Evolutionary conservation across 64 coral and sea anemone genomes (phyloP).

Genomic region (Montipora capricornis): DNA sequence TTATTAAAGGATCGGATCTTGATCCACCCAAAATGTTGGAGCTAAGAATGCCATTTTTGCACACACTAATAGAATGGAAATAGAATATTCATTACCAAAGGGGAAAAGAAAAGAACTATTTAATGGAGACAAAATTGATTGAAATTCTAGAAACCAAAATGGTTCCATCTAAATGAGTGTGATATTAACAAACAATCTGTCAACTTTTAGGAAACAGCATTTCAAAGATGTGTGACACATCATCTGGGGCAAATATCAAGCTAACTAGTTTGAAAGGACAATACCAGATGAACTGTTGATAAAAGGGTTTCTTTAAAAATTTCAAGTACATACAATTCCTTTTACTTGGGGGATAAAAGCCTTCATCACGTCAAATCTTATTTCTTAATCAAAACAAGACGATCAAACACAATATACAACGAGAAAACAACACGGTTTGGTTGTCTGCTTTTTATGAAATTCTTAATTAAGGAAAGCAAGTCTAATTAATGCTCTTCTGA

Average conservation of each 20-base stretch:
- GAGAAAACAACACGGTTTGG: background rate
- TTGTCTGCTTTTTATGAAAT: background rate
- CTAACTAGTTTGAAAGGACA: background rate
- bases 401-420: background rate
- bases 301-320: background rate
- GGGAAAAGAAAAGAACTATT: background rate
- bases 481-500: background rate
- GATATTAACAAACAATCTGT: background rate
- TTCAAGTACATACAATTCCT: background rate
- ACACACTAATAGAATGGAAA: background rate
- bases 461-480: background rate
- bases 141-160: background rate
- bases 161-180: background rate
- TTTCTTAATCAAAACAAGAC: constrained; percentile 1
- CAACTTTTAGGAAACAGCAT: background rate
- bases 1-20: background rate
- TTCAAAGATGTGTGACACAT: constrained; percentile 10
- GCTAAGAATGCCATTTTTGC: background rate
- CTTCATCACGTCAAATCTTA: background rate
- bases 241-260: constrained; percentile 10
- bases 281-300: background rate
- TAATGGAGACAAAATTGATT: background rate
- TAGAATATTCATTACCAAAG: background rate
- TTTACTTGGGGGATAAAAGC: background rate
- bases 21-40: constrained; percentile 6